Evolutionary conservation across 2,888 invertebrate genomes (phyloP).

Genomic region (Cyclophora punctaria): DNA sequence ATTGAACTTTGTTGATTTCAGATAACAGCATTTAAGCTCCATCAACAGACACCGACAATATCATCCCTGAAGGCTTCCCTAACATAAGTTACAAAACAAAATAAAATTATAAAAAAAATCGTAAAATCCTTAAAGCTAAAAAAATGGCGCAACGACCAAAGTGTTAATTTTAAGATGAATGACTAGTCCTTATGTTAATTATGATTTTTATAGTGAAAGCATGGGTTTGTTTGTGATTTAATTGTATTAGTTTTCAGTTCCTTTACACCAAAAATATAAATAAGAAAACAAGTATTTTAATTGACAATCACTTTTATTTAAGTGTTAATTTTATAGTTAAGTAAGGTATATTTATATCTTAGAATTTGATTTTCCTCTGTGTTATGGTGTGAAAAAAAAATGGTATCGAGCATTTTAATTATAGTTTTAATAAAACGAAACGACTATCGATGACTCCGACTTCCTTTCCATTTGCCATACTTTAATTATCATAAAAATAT

Average conservation of each 20-base stretch:
- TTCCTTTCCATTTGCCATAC: slow-evolving; percentile 37
- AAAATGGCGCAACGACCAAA: slow-evolving; percentile 76
- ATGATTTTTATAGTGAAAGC: slow-evolving; percentile 18
- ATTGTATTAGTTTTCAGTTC: slow-evolving; percentile 29
- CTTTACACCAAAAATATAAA: slow-evolving; percentile 33
- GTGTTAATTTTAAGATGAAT: slow-evolving; percentile 51
- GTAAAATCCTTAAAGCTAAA: slow-evolving; percentile 61
- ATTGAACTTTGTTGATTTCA: slow-evolving; percentile 28
- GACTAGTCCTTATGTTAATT: slow-evolving; percentile 49
- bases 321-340: slow-evolving; percentile 9
- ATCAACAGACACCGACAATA: slow-evolving; percentile 70
- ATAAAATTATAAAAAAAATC: slow-evolving; percentile 53
- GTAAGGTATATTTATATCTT: slow-evolving; percentile 2
- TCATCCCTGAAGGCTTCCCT: slow-evolving; percentile 42
- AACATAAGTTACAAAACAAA: slow-evolving; percentile 32
- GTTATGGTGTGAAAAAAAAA: slow-evolving; percentile 43
- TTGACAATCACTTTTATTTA: background rate
- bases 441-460: slow-evolving; percentile 59
- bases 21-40: slow-evolving; percentile 32
- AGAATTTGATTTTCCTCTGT: slow-evolving; percentile 17
- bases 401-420: slow-evolving; percentile 59
- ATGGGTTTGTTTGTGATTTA: slow-evolving; percentile 15
- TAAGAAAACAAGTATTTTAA: slow-evolving; percentile 6
- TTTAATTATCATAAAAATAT: too few species aligned
- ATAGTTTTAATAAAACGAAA: slow-evolving; percentile 49